Percentiles rank a stretch among this genome's conserved stretches.
These are phyloP conservation scores for Lamellibrachia columna DNA, from an alignment of 2,888 invertebrate species.

Conservation along the genomic window DNA sequence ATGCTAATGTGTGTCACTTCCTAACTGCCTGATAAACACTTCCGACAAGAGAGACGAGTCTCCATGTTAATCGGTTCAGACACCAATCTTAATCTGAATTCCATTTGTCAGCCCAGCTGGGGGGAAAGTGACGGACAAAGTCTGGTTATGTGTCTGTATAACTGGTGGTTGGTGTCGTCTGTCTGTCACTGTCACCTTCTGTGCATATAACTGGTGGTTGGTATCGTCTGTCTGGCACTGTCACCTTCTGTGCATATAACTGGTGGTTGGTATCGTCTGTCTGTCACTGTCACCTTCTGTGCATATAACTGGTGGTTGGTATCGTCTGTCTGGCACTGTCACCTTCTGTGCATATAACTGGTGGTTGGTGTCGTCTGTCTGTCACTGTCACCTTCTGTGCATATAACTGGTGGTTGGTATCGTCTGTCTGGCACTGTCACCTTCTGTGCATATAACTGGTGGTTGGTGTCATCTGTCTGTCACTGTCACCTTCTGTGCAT, in stretches of 20 bases:
- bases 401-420: no score
- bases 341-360: not conserved
- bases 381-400: no score
- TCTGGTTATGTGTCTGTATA: not conserved
- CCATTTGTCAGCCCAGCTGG: not conserved
- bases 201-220: no score
- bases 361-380: no score
- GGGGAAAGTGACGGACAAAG: not conserved
- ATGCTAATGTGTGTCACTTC: not conserved
- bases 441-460: no score
- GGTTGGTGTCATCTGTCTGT: no score
- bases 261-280: no score
- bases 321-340: not conserved
- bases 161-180: not conserved
- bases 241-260: no score
- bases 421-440: no score
- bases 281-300: no score
- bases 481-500: not conserved
- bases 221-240: no score
- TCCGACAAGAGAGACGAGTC: not conserved
- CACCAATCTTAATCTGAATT: conserved; percentile 7
- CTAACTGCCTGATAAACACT: not conserved
- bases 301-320: not conserved
- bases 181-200: no score
- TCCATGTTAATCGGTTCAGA: not conserved